phyloP scores from a whole-genome alignment of 2,113 vertebrate species.

The Oryzias curvinotus region DNA sequence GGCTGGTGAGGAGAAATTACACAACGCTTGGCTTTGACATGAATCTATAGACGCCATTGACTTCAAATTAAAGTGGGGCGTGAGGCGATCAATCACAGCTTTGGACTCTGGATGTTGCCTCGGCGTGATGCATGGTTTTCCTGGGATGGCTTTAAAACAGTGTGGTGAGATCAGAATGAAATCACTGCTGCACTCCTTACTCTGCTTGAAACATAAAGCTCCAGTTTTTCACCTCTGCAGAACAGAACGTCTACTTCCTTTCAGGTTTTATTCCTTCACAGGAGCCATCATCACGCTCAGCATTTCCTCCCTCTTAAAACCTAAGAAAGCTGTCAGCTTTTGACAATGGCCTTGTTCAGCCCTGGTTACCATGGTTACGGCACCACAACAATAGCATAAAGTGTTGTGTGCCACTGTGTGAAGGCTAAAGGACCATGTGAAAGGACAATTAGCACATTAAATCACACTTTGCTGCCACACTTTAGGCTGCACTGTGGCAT shows the following conservation, averaged over 20 bases:
- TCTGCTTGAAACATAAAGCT: neutral
- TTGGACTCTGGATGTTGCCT: slow-evolving; percentile 47
- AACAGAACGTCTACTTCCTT: too few relatives aligned
- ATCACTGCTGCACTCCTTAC: slow-evolving; percentile 56
- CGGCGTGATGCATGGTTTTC: slow-evolving; percentile 71
- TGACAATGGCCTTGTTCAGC: slow-evolving; percentile 12
- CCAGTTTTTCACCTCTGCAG: too few relatives aligned
- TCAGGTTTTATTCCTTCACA: too few relatives aligned
- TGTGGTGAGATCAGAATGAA: slow-evolving; percentile 50
- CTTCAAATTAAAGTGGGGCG: slow-evolving; percentile 67
- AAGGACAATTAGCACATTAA: slow-evolving; percentile 1
- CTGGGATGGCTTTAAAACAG: slow-evolving; percentile 25
- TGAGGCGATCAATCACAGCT: slow-evolving; percentile 68
- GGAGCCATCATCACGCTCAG: neutral
- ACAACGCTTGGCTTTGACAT: slow-evolving; percentile 60
- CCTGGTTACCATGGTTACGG: slow-evolving; percentile 1
- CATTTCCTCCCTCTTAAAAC: slow-evolving; percentile 24
- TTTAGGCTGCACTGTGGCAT: neutral
- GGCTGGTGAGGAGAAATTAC: slow-evolving; percentile 53
- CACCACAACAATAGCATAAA: too few relatives aligned
- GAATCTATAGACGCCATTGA: slow-evolving; percentile 73
- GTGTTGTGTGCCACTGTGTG: neutral
- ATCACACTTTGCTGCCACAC: slow-evolving; percentile 5
- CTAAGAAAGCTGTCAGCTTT: slow-evolving; percentile 22
- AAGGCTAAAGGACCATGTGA: slow-evolving; percentile 5